Evolutionary conservation across 2,113 vertebrate species (phyloP), one percentile per base, ranked within the genome.

Genomic region (Scomber colias): DNA sequence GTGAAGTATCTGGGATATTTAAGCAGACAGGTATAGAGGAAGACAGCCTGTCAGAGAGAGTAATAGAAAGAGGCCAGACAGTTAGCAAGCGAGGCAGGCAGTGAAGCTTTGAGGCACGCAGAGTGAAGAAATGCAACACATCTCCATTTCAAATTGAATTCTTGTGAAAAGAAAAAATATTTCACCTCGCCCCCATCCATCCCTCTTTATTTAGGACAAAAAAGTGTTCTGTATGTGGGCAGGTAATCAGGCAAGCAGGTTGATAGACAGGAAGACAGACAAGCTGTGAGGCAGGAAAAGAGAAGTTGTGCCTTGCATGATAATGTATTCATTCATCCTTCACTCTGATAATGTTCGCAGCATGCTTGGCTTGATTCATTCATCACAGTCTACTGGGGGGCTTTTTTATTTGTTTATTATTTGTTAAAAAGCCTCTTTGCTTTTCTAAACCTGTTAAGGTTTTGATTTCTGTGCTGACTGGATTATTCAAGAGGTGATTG

Each of bases 271-370:
- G 77, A 87, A 87, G 87, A 90, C 83, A 71, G 86, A 86, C 90
- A 85, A 87, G 86, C 91, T 92, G 89, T 82, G 87, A 89, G 71
- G 86, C 84, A 89, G 83, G 87, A 87, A 87, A 84, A 83, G 71
- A 66, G 82, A 84, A 87, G 82, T 78, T 87, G 88, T 89, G 79
- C 76, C 81, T 76, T 75, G 90, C 89, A 92, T 93, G 69, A 71
- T 90, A 92, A 93, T 93, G 68, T 68, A 82, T 87, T 89, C 89
- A 91, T 92, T 93, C 87, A 89, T 79, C 76, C 79, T 75, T 67
- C 75, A 67, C 82, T 84, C 85, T 87, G 90, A 94, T 91, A 87
- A 90, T 87, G 85, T 85, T 87, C 87, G 66, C 89, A 84, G 90
- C 90, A 86, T 65, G 87, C 84, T 83, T 63, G 71, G 75, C 73